Conservation (phyloP, 2,888 invertebrate species). For the Rotaria sp. region DNA sequence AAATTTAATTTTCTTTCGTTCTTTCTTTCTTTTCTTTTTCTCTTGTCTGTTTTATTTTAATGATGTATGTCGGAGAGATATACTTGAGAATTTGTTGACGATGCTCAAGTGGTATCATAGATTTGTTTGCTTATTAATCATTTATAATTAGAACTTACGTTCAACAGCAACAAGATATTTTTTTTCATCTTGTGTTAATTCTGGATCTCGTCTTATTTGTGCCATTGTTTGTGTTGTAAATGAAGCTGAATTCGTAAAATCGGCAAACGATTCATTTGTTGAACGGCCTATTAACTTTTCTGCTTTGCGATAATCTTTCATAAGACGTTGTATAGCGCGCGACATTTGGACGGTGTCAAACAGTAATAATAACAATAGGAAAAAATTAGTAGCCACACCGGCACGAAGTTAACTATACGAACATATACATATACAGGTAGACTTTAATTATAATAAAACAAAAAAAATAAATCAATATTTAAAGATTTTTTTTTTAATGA, state of each 20-base stretch:
- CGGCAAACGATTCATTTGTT: background rate
- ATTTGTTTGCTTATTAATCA: background rate
- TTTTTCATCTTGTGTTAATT: slow-evolving; percentile 36
- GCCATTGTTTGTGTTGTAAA: background rate
- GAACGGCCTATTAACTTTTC: background rate
- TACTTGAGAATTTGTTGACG: background rate
- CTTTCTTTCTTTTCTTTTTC: background rate
- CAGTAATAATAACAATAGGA: background rate
- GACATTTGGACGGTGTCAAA: slow-evolving; percentile 6
- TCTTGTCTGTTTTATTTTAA: background rate
- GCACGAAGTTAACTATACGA: background rate
- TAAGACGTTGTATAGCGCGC: slow-evolving; percentile 15
- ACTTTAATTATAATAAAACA: background rate
- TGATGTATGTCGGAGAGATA: background rate
- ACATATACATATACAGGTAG: background rate
- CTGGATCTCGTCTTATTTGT: slow-evolving; percentile 17
- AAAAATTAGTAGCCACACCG: background rate
- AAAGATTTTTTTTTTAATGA: background rate
- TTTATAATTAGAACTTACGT: background rate
- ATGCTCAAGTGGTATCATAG: background rate
- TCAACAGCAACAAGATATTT: slow-evolving; percentile 40
- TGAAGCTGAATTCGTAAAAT: background rate
- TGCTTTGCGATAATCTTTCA: slow-evolving; percentile 20
- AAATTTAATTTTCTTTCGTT: no score
- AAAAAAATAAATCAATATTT: background rate